Evolutionary conservation across 2,797 vertebrate genomes (phyloP).

Genomic region (Coregonus sp.): DNA sequence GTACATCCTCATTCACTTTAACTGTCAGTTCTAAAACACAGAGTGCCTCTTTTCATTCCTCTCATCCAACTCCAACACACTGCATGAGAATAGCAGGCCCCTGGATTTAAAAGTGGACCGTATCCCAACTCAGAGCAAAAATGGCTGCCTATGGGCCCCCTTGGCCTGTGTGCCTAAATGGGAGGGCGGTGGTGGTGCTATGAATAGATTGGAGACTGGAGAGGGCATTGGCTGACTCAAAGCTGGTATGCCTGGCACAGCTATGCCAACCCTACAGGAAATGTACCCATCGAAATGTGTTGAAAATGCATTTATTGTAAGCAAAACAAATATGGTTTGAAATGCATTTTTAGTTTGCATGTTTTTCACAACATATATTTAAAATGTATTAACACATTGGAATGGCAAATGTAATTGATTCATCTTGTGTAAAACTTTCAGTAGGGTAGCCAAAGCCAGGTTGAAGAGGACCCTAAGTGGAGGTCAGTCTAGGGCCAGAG

Average conservation of each 20-base stretch:
- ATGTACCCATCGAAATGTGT: not conserved
- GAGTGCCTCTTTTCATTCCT: constrained; percentile 6
- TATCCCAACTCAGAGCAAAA: constrained; percentile 1
- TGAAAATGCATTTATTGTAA: not conserved
- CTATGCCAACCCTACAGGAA: not conserved
- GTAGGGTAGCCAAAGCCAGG: not conserved
- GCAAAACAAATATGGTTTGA: no score
- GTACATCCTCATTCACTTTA: constrained; percentile 22
- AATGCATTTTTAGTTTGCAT: no score
- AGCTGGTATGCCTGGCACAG: not conserved
- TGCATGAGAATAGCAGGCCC: not conserved
- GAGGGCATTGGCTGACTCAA: not conserved
- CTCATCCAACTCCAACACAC: constrained; percentile 14
- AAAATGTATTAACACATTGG: not conserved
- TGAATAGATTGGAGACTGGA: not conserved
- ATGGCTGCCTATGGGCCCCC: constrained; percentile 1
- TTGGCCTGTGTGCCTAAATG: not conserved
- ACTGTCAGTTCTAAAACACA: constrained; percentile 1
- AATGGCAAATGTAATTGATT: not conserved
- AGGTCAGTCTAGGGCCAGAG: not conserved
- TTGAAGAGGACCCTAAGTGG: not conserved
- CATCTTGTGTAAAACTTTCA: not conserved
- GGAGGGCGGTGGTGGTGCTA: not conserved
- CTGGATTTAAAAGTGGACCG: not conserved
- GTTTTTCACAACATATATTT: no score